Evolutionary conservation across 2,797 vertebrate genomes (phyloP), one percentile per base, ranked within the genome.

Genomic region (Nannoperca obscura): DNA sequence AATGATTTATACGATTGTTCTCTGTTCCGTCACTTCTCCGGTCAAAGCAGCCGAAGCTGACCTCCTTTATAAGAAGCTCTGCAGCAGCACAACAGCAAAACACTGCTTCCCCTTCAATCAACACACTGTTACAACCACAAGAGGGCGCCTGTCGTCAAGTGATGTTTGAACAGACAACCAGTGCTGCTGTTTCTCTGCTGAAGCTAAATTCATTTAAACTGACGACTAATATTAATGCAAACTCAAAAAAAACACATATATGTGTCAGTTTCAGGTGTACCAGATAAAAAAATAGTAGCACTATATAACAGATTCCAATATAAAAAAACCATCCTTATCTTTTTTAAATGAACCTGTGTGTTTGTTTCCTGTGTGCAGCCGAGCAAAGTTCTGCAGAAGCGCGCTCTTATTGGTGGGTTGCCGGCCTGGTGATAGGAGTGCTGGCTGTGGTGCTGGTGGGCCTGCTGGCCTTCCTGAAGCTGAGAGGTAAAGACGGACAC

Each of bases 341-440:
- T 12, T 38, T 40, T 27, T 19, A 32, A 32, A 32, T 42, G 20
- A 10, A 12, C 17, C 50, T 17, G 9, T 44, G 22, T 46, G 12
- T 83, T 5, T 80, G 36, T 63, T 24, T 38, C 59, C 12, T 44
- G 22, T 46, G 14, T 63, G 20, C 80, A 95, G 93, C 0, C 44
- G 0, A 71, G 11, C 42, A 2, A 0, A 7, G 0, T 1, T 0
- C 0, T 0, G 0, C 27, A 1, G 7, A 47, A 0, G 6, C 34
- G 7, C 2, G 80, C 0, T 88, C 85, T 9, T 30, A 91, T 0
- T 92, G 92, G 94, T 95, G 94, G 95, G 75, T 94, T 8, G 24
- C 87, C 2, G 87, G 87, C 4, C 64, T 92, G 34, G 82, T 90
- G 67, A 54, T 91, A 0, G 82, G 46, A 0, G 3, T 79, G 3